Percentiles rank a stretch among this genome's conserved stretches.
phyloP scores from a whole-genome alignment of 2,113 vertebrate species.

The Numida meleagris region DNA sequence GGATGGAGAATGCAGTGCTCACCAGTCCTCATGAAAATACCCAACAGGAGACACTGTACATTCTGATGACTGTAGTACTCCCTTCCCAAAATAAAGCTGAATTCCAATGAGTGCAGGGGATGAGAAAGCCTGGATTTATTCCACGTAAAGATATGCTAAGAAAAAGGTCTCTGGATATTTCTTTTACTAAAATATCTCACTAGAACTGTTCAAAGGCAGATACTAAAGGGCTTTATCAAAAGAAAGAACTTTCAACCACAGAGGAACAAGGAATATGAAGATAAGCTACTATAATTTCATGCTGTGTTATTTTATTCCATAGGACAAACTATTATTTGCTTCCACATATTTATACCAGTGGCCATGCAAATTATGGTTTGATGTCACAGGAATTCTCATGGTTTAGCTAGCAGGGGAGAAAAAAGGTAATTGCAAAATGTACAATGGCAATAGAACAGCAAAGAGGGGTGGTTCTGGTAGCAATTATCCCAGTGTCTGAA shows the following conservation, averaged over 20 bases:
- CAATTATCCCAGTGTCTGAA: slow-evolving; percentile 29
- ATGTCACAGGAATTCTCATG: not conserved
- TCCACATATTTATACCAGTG: slow-evolving; percentile 22
- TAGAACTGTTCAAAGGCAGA: slow-evolving; percentile 21
- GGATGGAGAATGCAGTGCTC: not conserved
- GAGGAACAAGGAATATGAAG: slow-evolving; percentile 45
- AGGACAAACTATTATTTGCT: slow-evolving; percentile 45
- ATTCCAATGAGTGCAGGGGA: not conserved
- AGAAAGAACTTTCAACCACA: slow-evolving; percentile 40
- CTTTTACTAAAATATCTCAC: not conserved
- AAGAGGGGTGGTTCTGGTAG: slow-evolving; percentile 16
- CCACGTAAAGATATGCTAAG: not conserved
- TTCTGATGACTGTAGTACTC: not conserved
- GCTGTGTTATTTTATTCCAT: slow-evolving; percentile 56
- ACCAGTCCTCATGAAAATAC: not conserved
- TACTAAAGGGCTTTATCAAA: slow-evolving; percentile 24
- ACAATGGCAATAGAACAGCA: slow-evolving; percentile 29
- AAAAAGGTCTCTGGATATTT: not conserved
- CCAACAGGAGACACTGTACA: accelerated
- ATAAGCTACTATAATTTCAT: slow-evolving; percentile 53
- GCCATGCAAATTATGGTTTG: slow-evolving; percentile 26
- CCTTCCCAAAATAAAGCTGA: not conserved
- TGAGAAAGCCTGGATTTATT: not conserved
- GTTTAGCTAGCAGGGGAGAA: slow-evolving; percentile 5
- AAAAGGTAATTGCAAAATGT: slow-evolving; percentile 50